Percentiles rank a stretch among this genome's conserved stretches.
These are phyloP conservation scores for Pollenia angustigena DNA, from an alignment of 2,888 invertebrate genomes.

Conservation along the genomic window DNA sequence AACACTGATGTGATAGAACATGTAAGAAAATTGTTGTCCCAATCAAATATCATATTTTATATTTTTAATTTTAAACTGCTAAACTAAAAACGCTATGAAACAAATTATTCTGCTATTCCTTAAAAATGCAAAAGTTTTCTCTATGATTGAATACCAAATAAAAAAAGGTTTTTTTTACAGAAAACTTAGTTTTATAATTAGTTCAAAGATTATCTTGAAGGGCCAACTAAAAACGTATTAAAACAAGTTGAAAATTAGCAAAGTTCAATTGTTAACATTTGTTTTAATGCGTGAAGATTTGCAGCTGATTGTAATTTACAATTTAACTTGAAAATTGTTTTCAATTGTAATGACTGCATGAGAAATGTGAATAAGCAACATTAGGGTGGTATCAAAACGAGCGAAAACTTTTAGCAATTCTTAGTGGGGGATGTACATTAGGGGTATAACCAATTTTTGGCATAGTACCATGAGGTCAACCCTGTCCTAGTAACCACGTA, in stretches of 20 bases:
- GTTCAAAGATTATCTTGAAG: not conserved
- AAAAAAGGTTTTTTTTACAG: slow-evolving; percentile 7
- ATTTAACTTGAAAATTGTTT: slow-evolving; percentile 20
- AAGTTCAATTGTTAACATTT: slow-evolving; percentile 59
- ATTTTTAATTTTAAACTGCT: not conserved
- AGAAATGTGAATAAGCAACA: not conserved
- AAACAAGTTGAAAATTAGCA: slow-evolving; percentile 50
- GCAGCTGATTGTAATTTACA: slow-evolving; percentile 60
- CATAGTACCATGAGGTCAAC: too few relatives aligned
- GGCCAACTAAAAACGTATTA: slow-evolving; percentile 23
- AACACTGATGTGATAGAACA: too few relatives aligned
- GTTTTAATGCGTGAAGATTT: slow-evolving; percentile 58
- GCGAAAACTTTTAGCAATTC: not conserved
- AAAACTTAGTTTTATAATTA: slow-evolving; percentile 24
- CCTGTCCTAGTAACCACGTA: too few relatives aligned
- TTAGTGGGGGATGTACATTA: too few relatives aligned
- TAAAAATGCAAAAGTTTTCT: not conserved
- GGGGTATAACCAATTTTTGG: too few relatives aligned
- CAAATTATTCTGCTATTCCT: not conserved
- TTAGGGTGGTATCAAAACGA: not conserved
- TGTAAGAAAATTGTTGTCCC: too few relatives aligned
- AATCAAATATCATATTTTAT: too few relatives aligned
- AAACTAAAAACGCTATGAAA: not conserved
- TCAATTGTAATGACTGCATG: slow-evolving; percentile 8
- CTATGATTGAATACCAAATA: slow-evolving; percentile 1